These are phyloP conservation scores for Tubiluchus corallicola DNA, from an alignment of 2,888 invertebrate species.

Conservation along the genomic window DNA sequence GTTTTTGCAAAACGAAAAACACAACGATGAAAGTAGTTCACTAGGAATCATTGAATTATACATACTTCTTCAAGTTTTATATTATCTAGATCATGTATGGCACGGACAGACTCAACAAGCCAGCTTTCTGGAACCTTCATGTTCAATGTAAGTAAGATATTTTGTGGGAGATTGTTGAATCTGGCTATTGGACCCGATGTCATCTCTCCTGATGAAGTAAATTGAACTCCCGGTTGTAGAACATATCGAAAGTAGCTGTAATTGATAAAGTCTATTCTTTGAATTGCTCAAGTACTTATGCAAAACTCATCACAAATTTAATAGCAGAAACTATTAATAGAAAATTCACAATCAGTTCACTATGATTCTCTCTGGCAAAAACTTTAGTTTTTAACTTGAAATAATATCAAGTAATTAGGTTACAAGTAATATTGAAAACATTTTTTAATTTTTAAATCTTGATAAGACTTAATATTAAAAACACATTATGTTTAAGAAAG, in stretches of 20 bases:
- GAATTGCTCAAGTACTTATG: too few species aligned
- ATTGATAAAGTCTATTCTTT: slow-evolving; percentile 13
- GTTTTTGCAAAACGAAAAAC: not conserved
- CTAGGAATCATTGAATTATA: slow-evolving; percentile 9
- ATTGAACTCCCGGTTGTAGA: slow-evolving; percentile 68
- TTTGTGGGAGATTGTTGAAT: slow-evolving; percentile 73
- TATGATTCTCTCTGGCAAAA: too few species aligned
- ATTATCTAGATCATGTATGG: slow-evolving; percentile 90
- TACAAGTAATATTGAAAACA: too few species aligned
- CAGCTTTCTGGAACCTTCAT: slow-evolving; percentile 83
- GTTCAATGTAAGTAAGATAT: slow-evolving; percentile 73
- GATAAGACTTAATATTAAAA: too few species aligned
- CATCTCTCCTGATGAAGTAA: slow-evolving; percentile 46
- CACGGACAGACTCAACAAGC: slow-evolving; percentile 76
- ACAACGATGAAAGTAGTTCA: slow-evolving; percentile 7
- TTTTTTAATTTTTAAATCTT: too few species aligned
- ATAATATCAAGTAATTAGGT: too few species aligned
- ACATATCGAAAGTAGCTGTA: slow-evolving; percentile 88
- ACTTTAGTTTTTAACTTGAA: too few species aligned
- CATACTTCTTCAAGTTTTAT: slow-evolving; percentile 78
- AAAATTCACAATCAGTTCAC: too few species aligned
- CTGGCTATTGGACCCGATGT: slow-evolving; percentile 57
- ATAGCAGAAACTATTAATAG: not conserved
- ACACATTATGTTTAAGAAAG: too few species aligned
- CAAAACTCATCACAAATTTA: not conserved